A percentile compares a stretch with the other conserved stretches of the same genome.
Evolutionary conservation across 1,140 invertebrate genomes (phyloP).

Genomic region (Maconellicoccus hirsutus): DNA sequence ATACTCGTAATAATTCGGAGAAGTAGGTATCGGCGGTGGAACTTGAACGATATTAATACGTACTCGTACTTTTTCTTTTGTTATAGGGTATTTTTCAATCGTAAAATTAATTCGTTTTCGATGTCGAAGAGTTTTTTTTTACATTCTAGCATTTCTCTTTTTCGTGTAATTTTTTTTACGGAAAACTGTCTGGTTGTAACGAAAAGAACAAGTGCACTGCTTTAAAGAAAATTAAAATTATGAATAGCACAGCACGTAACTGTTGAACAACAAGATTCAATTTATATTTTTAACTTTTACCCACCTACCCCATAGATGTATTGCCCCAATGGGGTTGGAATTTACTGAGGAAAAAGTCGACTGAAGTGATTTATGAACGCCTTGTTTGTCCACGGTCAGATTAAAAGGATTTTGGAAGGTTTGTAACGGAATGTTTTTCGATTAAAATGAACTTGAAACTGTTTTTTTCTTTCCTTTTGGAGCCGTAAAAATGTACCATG

Average conservation of each 20-base stretch:
- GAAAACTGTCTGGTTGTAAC: too few relatives aligned
- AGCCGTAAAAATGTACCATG: neutral
- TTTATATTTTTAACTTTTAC: constrained; percentile 1
- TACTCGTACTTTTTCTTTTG: too few relatives aligned
- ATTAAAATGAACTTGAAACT: neutral
- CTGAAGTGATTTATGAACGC: neutral
- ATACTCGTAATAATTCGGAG: too few relatives aligned
- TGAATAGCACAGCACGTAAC: neutral
- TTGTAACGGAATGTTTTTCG: constrained; percentile 2
- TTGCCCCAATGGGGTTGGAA: constrained; percentile 2
- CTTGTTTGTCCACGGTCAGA: constrained; percentile 7
- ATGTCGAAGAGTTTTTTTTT: too few relatives aligned
- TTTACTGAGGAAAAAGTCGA: neutral
- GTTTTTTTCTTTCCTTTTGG: neutral
- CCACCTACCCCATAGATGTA: neutral
- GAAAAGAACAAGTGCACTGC: neutral
- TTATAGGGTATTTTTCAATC: too few relatives aligned
- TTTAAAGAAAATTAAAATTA: neutral
- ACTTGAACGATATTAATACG: too few relatives aligned
- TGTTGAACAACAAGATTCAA: constrained; percentile 4
- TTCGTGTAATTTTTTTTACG: too few relatives aligned
- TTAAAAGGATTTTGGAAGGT: neutral
- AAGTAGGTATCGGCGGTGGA: too few relatives aligned
- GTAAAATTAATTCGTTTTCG: too few relatives aligned
- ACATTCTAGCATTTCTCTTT: too few relatives aligned